Evolutionary conservation across 2,797 vertebrate species (phyloP), one percentile per base, ranked within the genome.

Genomic region (Glossophaga mutica): DNA sequence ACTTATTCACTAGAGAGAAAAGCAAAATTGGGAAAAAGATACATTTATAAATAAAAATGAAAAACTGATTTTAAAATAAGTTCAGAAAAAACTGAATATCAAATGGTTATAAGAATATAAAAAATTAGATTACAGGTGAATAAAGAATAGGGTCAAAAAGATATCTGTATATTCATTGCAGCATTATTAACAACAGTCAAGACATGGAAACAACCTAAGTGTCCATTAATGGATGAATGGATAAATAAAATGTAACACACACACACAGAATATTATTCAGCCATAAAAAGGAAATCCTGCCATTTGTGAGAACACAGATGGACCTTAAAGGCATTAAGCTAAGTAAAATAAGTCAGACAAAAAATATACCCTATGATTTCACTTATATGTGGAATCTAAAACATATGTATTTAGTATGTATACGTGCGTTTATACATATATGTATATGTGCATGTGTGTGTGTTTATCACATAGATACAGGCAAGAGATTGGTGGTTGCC

Each of bases 11-110:
- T 34, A 24, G 12, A 77, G 6, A 76, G 24, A 83, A 90, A 85
- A 55, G 5, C 37, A 93, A 87, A 96, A 81, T 90, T 26, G 50
- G 37, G 26, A 79, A 26, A 89, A 68, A 87, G 10, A 70, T 19
- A 87, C 5, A 71, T 21, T 78, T 79, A 68, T 46, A 84, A 76
- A 73, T 74, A 78, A 91, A 91, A 42, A 79, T 16, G 87, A 46
- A 55, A 91, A 94, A 59, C 12, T 65, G 15, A 88, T 59, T 91
- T 95, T 93, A 77, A 82, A 84, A 22, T 86, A 85, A 87, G 24
- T 93, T 78, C 46, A 91, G 62, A 73, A 85, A 93, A 86, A 96
- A 86, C 19, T 0, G 59, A 39, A 59, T 59, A 14, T 46, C 59
- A 83, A 91, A 67, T 86, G 44, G 81, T 81, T 94, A 24, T 50